phyloP scores from a whole-genome alignment of 2,113 vertebrate genomes.

The Paracyprichromis sp. region DNA sequence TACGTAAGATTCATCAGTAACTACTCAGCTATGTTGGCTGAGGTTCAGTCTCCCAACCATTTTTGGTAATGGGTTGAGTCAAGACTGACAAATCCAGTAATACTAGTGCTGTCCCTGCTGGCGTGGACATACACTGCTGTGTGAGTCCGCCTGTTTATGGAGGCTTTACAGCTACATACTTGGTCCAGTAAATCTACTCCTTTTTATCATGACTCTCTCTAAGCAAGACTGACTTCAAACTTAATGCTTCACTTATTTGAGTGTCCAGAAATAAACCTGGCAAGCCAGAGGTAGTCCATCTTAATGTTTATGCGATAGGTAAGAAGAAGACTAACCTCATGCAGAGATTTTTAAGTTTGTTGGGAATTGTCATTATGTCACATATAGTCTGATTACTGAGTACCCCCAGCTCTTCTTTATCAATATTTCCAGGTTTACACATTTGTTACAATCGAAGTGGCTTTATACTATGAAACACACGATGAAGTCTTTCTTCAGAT shows the following conservation, averaged over 20 bases:
- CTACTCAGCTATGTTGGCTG: background rate
- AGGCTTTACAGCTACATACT: background rate
- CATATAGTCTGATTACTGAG: background rate
- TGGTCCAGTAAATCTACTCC: background rate
- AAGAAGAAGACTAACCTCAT: background rate
- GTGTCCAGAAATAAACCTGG: background rate
- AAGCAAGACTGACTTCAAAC: background rate
- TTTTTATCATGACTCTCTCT: background rate
- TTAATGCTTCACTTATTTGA: background rate
- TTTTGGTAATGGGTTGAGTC: background rate
- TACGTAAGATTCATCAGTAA: background rate
- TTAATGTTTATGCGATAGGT: background rate
- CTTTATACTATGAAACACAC: background rate
- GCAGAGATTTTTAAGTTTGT: background rate
- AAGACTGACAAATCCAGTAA: background rate
- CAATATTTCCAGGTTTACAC: background rate
- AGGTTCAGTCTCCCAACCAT: background rate
- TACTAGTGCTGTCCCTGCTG: background rate
- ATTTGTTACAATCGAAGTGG: background rate
- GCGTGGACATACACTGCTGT: background rate
- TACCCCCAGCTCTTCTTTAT: background rate
- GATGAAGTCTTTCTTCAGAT: background rate
- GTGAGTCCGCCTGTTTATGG: background rate
- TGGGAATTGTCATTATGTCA: no score
- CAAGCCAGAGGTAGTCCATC: background rate